Percentiles rank a stretch among this genome's conserved stretches.
These are phyloP conservation scores for Thamnophis elegans DNA, from an alignment of 2,797 vertebrate genomes.

Conservation along the genomic window DNA sequence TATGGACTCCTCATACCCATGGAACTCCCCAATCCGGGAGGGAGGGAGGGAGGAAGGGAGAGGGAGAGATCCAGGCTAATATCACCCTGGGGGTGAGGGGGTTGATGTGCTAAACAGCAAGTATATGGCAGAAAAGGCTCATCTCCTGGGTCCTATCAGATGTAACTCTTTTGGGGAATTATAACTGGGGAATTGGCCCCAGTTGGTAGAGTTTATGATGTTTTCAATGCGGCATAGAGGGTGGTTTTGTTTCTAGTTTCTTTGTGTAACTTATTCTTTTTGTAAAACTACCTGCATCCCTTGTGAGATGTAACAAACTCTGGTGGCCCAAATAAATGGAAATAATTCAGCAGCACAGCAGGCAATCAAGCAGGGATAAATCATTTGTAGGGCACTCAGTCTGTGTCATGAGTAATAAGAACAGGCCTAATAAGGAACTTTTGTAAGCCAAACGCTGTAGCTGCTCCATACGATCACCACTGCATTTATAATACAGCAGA, in stretches of 20 bases:
- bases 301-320: neutral
- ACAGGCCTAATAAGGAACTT: neutral
- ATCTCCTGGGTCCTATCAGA: neutral
- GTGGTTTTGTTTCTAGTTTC: neutral
- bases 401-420: neutral
- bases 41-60: rapidly evolving
- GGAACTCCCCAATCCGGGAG: neutral
- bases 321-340: neutral
- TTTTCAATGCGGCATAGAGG: neutral
- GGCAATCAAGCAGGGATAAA: neutral
- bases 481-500: neutral
- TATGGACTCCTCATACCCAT: neutral
- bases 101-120: neutral
- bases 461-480: neutral
- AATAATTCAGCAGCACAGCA: neutral
- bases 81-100: neutral
- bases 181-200: neutral
- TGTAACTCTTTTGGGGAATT: neutral
- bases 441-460: neutral
- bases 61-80: neutral
- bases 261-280: neutral
- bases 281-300: neutral
- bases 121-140: neutral
- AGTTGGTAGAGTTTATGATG: neutral
- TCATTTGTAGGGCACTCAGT: neutral